Evolutionary conservation across 1,140 invertebrate species (phyloP).

Genomic region (Heterodera schachtii): DNA sequence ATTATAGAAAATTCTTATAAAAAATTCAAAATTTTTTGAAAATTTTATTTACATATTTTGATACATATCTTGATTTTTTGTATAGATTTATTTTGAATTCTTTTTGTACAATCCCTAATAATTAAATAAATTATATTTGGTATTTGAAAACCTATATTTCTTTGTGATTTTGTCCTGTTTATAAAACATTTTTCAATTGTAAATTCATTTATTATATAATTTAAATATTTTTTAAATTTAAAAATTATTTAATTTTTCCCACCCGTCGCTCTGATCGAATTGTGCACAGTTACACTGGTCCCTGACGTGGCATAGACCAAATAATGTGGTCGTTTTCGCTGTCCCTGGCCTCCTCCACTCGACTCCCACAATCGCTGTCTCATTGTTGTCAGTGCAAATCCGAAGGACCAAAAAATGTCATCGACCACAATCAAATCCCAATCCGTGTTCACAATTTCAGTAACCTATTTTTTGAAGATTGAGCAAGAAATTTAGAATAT

Average conservation of each 20-base stretch:
- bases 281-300: background rate
- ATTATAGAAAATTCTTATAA: too few species aligned
- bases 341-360: background rate
- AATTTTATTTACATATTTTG: too few species aligned
- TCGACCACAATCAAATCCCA: conserved; percentile 29
- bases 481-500: background rate
- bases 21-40: too few species aligned
- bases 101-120: too few species aligned
- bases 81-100: too few species aligned
- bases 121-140: too few species aligned
- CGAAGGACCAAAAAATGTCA: conserved; percentile 29
- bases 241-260: background rate
- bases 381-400: conserved; percentile 19
- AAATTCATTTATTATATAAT: background rate
- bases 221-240: background rate
- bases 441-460: conserved; percentile 14
- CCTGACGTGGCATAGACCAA: conserved; percentile 22
- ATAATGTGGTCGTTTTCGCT: background rate
- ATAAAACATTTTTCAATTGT: too few species aligned
- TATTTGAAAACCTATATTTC: too few species aligned
- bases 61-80: too few species aligned
- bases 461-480: background rate
- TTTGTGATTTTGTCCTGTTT: too few species aligned
- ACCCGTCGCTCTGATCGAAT: conserved; percentile 20
- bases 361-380: conserved; percentile 18